phyloP scores from a whole-genome alignment of 2,113 vertebrate species.

The Passer domesticus region DNA sequence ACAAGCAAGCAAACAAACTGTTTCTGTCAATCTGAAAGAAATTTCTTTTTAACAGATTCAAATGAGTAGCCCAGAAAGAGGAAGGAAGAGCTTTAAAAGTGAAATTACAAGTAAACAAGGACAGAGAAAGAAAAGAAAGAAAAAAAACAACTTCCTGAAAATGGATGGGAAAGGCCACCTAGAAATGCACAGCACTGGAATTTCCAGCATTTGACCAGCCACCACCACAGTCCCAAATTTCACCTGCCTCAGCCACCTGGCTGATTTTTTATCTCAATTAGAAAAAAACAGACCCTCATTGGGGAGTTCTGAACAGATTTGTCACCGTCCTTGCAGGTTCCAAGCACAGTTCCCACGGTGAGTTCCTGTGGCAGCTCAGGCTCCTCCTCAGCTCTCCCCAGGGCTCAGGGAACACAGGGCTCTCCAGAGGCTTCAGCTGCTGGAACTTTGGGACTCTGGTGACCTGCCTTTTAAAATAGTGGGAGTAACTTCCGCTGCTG shows the following conservation, averaged over 20 bases:
- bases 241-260: background rate
- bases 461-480: conserved; percentile 38
- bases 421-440: conserved; percentile 40
- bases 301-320: background rate
- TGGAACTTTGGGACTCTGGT: conserved; percentile 4
- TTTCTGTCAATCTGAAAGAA: background rate
- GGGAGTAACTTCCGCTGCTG: conserved; percentile 30
- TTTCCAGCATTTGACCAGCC: background rate
- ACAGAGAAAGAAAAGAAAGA: background rate
- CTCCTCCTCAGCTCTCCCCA: conserved; percentile 39
- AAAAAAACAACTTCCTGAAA: background rate
- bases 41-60: background rate
- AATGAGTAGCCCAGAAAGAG: background rate
- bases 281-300: background rate
- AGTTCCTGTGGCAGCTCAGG: background rate
- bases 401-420: background rate
- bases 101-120: background rate
- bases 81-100: background rate
- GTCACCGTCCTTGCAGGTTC: background rate
- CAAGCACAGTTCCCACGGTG: conserved; percentile 17
- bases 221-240: background rate
- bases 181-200: background rate
- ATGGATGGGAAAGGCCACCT: background rate
- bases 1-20: background rate
- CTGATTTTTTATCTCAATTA: background rate